A percentile compares a stretch with the other conserved stretches of the same genome.
phyloP scores from a whole-genome alignment of 2,113 vertebrate genomes.

The Anolis carolinensis region DNA sequence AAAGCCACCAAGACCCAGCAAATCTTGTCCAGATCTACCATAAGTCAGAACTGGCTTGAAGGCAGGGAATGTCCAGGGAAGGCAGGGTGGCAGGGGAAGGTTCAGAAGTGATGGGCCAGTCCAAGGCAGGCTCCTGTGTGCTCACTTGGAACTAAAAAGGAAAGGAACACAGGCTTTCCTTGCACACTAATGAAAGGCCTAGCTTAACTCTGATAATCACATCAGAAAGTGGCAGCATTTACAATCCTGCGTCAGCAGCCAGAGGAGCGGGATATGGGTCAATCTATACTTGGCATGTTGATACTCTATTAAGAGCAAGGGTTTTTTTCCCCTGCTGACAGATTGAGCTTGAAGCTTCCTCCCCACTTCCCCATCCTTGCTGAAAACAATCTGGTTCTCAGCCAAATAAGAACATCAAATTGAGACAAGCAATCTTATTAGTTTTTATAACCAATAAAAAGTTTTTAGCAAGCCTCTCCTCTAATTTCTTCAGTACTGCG shows the following conservation, averaged over 20 bases:
- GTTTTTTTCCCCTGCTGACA: background rate
- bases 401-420: background rate
- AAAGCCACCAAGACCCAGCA: too few relatives aligned
- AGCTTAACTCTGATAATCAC: background rate
- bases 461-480: background rate
- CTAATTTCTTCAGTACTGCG: background rate
- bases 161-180: background rate
- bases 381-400: conserved; percentile 23
- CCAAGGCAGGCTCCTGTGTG: too few relatives aligned
- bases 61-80: too few relatives aligned
- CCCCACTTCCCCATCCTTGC: background rate
- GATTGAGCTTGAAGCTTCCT: background rate
- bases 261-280: background rate
- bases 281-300: background rate
- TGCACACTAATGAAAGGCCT: background rate
- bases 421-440: conserved; percentile 18
- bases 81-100: too few relatives aligned
- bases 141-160: too few relatives aligned
- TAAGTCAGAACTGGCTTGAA: too few relatives aligned
- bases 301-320: background rate
- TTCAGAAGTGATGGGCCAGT: too few relatives aligned
- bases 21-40: too few relatives aligned
- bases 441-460: background rate
- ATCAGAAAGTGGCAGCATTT: background rate
- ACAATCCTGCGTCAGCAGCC: background rate